Evolutionary conservation across 2,888 invertebrate species (phyloP), one percentile per base, ranked within the genome.

Genomic region (Sipunculus nudus): DNA sequence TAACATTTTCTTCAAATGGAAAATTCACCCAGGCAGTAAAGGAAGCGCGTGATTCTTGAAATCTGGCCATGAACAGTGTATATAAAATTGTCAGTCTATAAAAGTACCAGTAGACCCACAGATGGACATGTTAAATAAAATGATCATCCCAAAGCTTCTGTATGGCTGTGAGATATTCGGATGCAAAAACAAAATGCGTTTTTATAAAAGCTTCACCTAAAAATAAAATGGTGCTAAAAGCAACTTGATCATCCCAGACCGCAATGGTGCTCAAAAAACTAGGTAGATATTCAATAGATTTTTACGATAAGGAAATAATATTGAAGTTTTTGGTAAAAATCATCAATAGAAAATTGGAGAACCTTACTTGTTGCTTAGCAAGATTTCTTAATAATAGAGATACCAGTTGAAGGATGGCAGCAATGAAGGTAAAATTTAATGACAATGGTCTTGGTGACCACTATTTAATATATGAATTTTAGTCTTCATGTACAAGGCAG

Each of bases 141-240:
- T 50, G 23, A 38, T 50, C n/a, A n/a, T 23, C 16, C 50, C 50
- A 10, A 35, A 39, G 10, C 10, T 50, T 8, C 8, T 23, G 6
- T 50, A 28, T 50, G 38, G 38, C 16, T 32, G 50, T 38, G 50
- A 50, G n/a, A n/a, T n/a, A n/a, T n/a, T n/a, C n/a, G n/a, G n/a
- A n/a, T n/a, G n/a, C n/a, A n/a, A n/a, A n/a, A n/a, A n/a, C n/a
- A n/a, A n/a, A n/a, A n/a, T n/a, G n/a, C n/a, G n/a, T n/a, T n/a
- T n/a, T n/a, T n/a, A n/a, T n/a, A n/a, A n/a, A n/a, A 38, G 10
- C n/a, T 47, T 25, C 48, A 47, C 21, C 10, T 6, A 16, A 47
- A 28, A 6, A 25, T 8, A 47, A 47, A 47, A 16, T 6, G 19
- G 31, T 47, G 16, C 19, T 47, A 23, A 50, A 50, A 38, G 25